These are phyloP conservation scores for Eupsilia transversa DNA, from an alignment of 2,888 invertebrate species.

Conservation along the genomic window DNA sequence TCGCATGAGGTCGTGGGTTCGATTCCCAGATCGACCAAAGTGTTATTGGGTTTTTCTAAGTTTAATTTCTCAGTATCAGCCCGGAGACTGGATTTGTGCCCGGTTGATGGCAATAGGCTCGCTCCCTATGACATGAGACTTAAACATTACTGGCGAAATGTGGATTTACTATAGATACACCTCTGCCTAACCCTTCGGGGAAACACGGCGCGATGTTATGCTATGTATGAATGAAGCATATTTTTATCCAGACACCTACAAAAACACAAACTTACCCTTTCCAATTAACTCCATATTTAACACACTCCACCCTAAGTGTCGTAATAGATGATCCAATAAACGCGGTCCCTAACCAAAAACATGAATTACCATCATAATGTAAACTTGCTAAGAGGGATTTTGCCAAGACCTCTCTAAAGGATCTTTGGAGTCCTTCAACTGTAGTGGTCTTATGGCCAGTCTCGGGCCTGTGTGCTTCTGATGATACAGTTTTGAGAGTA, in stretches of 20 bases:
- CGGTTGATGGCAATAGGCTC: too few relatives aligned
- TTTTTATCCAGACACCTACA: not conserved
- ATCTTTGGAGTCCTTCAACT: slow-evolving; percentile 25
- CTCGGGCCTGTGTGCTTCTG: slow-evolving; percentile 22
- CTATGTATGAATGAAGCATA: too few relatives aligned
- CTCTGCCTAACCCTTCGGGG: too few relatives aligned
- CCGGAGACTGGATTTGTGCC: too few relatives aligned
- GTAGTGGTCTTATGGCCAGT: slow-evolving; percentile 38
- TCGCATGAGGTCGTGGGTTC: too few relatives aligned
- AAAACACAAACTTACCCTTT: not conserved
- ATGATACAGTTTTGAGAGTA: slow-evolving; percentile 40
- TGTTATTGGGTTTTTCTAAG: too few relatives aligned
- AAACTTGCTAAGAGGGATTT: slow-evolving; percentile 45
- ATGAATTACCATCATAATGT: slow-evolving; percentile 42
- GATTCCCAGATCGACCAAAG: too few relatives aligned
- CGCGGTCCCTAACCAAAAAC: slow-evolving; percentile 24
- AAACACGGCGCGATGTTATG: too few relatives aligned
- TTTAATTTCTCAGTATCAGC: too few relatives aligned
- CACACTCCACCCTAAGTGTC: slow-evolving; percentile 9
- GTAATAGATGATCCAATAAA: slow-evolving; percentile 51
- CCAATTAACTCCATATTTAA: slow-evolving; percentile 27
- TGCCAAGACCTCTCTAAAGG: slow-evolving; percentile 18
- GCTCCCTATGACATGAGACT: too few relatives aligned
- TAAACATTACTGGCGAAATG: too few relatives aligned
- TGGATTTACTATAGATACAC: too few relatives aligned